Conservation (phyloP, 2,888 invertebrate genomes). For the Lepeophtheirus nordmannii region DNA sequence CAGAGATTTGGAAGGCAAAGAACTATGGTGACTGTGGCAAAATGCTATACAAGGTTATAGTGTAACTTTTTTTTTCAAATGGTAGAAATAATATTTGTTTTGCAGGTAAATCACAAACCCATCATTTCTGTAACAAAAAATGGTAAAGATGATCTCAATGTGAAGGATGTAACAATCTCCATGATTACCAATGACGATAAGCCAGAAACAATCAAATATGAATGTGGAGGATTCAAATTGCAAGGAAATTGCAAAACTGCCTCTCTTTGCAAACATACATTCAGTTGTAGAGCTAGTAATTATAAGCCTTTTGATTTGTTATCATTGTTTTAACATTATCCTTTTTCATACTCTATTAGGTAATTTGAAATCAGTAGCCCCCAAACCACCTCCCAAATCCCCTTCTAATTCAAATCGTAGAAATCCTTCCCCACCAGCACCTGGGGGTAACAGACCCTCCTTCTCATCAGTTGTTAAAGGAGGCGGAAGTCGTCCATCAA, state of each 20-base stretch:
- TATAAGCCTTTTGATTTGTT: no score
- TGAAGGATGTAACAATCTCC: neutral
- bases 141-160: constrained; percentile 11
- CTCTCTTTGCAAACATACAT: constrained; percentile 2
- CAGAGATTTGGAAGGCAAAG: neutral
- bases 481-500: neutral
- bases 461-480: neutral
- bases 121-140: constrained; percentile 2
- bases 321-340: no score
- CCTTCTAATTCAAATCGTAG: no score
- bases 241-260: constrained; percentile 4
- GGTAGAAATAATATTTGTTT: neutral
- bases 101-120: neutral
- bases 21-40: constrained; percentile 8
- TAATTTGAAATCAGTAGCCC: no score
- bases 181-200: constrained; percentile 8
- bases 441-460: no score
- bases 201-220: neutral
- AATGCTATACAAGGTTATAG: constrained; percentile 5
- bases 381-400: no score
- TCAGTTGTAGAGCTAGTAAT: constrained; percentile 1
- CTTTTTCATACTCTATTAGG: no score
- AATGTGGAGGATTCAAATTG: constrained; percentile 12
- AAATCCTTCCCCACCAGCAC: no score
- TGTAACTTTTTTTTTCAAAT: neutral